Percentiles rank a stretch among this genome's conserved stretches.
Evolutionary conservation across 2,797 vertebrate genomes (phyloP).

Genomic region (Coluber constrictor): DNA sequence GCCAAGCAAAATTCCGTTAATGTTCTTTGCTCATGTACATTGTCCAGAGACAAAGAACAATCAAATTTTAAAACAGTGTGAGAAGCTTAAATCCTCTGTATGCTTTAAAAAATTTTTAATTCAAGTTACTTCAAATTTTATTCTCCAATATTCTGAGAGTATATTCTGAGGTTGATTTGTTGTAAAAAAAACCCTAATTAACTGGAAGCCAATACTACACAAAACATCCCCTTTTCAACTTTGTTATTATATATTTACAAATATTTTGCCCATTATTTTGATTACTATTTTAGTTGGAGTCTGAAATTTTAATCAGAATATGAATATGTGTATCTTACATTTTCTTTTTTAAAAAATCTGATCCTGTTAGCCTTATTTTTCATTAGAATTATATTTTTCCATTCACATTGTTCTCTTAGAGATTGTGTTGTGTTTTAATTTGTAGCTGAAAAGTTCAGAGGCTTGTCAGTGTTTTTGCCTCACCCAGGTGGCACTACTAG

Average conservation of each 20-base stretch:
- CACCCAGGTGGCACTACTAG: background rate
- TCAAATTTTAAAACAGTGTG: background rate
- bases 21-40: background rate
- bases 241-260: background rate
- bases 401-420: background rate
- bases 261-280: background rate
- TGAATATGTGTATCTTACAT: background rate
- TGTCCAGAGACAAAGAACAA: background rate
- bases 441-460: background rate
- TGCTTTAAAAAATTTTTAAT: background rate
- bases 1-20: background rate
- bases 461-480: background rate
- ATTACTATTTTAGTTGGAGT: background rate
- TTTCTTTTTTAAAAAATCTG: background rate
- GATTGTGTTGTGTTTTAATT: conserved; percentile 9
- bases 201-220: background rate
- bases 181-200: background rate
- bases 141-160: background rate
- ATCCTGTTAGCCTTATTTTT: background rate
- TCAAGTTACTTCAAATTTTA: background rate
- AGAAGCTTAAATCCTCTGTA: background rate
- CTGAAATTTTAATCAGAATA: background rate
- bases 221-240: background rate
- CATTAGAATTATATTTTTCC: background rate
- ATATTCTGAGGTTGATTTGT: background rate